Evolutionary conservation across 2,888 invertebrate species (phyloP).

Genomic region (Apoda limacodes): DNA sequence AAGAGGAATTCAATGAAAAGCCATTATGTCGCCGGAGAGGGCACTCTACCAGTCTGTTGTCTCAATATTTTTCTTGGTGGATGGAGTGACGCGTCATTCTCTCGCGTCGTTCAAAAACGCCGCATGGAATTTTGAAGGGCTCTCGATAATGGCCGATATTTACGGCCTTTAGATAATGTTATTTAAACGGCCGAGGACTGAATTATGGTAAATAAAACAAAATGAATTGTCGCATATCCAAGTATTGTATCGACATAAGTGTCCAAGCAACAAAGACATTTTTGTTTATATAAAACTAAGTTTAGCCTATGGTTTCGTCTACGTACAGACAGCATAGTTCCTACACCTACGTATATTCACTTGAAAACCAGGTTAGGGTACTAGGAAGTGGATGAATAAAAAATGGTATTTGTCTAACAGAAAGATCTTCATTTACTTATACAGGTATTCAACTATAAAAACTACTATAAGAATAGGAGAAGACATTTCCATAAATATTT

Average conservation of each 20-base stretch:
- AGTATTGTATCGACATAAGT: slow-evolving; percentile 17
- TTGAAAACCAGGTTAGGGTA: too few species aligned
- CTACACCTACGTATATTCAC: too few species aligned
- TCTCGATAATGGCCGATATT: slow-evolving; percentile 63
- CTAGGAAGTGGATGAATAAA: too few species aligned
- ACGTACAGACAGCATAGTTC: too few species aligned
- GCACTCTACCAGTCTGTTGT: slow-evolving; percentile 56
- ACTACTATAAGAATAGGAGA: too few species aligned
- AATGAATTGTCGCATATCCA: slow-evolving; percentile 40
- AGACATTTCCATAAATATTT: too few species aligned
- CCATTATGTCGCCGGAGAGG: slow-evolving; percentile 63
- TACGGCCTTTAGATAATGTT: slow-evolving; percentile 63
- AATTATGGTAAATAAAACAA: slow-evolving; percentile 50
- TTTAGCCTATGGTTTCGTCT: too few species aligned
- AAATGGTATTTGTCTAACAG: too few species aligned
- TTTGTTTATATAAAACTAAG: too few species aligned
- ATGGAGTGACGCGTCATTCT: slow-evolving; percentile 63
- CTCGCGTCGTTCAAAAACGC: slow-evolving; percentile 53
- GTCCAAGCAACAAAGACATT: too few species aligned
- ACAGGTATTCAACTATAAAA: too few species aligned
- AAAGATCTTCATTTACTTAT: too few species aligned
- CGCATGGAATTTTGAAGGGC: slow-evolving; percentile 63
- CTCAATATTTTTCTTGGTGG: slow-evolving; percentile 68
- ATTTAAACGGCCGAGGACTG: slow-evolving; percentile 46
- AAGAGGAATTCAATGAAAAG: slow-evolving; percentile 66